These are phyloP conservation scores for Oscheius sp. DNA, from an alignment of 2,888 invertebrate genomes.

Conservation along the genomic window DNA sequence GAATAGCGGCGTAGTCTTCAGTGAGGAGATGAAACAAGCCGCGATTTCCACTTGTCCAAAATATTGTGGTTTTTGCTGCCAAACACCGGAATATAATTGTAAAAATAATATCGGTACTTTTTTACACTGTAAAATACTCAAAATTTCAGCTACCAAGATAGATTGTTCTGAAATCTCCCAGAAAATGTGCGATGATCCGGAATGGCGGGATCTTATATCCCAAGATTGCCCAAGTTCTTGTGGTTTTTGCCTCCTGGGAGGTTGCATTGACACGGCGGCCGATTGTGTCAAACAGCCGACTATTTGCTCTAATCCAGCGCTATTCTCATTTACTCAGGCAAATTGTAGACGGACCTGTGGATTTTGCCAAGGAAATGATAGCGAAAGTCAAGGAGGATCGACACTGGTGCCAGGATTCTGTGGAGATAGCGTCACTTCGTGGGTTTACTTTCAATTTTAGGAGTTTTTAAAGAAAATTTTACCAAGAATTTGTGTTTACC, in stretches of 20 bases:
- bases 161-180: not conserved
- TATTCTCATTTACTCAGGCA: not conserved
- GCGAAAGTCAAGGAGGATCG: no score
- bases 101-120: not conserved
- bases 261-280: not conserved
- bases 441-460: no score
- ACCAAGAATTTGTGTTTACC: no score
- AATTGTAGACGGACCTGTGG: constrained; percentile 12
- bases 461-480: no score
- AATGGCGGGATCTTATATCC: not conserved
- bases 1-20: not conserved
- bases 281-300: constrained; percentile 10
- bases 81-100: constrained; percentile 16
- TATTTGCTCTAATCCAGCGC: constrained; percentile 6
- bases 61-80: constrained; percentile 16
- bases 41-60: not conserved
- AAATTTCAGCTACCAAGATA: not conserved
- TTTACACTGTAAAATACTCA: not conserved
- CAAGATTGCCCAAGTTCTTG: not conserved
- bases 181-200: not conserved
- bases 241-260: constrained; percentile 1
- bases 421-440: no score
- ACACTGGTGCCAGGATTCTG: no score
- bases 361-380: not conserved
- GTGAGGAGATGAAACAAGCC: constrained; percentile 4